phyloP scores from a whole-genome alignment of 35 echinoderm and acorn worm genomes.

The Ophioderma brevispina region DNA sequence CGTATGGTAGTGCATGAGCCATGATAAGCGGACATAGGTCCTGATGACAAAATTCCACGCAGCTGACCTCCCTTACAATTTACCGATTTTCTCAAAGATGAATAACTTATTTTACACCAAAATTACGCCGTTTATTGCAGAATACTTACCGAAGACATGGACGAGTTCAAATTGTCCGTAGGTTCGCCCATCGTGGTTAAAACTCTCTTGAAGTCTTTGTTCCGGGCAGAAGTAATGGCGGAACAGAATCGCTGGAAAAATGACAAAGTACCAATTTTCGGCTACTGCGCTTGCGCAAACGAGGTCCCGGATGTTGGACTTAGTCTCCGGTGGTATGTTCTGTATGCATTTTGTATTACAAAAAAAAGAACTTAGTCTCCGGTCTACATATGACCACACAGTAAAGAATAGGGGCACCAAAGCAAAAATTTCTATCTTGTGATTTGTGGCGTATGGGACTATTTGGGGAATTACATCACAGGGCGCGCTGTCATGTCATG shows the following conservation, averaged over 20 bases:
- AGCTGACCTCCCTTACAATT: background rate
- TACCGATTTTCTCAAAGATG: background rate
- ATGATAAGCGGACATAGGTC: background rate
- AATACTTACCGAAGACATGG: conserved; percentile 10
- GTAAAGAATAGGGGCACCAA: background rate
- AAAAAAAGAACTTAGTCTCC: conserved; percentile 2
- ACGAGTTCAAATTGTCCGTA: background rate
- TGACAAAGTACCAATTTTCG: conserved; percentile 46
- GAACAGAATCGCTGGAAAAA: conserved; percentile 2
- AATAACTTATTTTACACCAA: background rate
- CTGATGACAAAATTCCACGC: background rate
- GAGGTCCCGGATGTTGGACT: conserved; percentile 44
- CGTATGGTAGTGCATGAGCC: background rate
- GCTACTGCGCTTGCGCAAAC: conserved; percentile 33
- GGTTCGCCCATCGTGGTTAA: conserved; percentile 7
- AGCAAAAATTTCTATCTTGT: background rate
- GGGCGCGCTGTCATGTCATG: too few relatives aligned
- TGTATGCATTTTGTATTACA: background rate
- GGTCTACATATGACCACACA: background rate
- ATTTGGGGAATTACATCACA: too few relatives aligned
- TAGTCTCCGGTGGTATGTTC: background rate
- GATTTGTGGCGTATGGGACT: too few relatives aligned
- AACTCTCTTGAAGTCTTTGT: conserved; percentile 12
- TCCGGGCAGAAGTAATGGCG: conserved; percentile 23
- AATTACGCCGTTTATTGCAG: background rate